Evolutionary conservation across 2,797 vertebrate genomes (phyloP), one percentile per base, ranked within the genome.

Genomic region (Anabacerthia variegaticeps): DNA sequence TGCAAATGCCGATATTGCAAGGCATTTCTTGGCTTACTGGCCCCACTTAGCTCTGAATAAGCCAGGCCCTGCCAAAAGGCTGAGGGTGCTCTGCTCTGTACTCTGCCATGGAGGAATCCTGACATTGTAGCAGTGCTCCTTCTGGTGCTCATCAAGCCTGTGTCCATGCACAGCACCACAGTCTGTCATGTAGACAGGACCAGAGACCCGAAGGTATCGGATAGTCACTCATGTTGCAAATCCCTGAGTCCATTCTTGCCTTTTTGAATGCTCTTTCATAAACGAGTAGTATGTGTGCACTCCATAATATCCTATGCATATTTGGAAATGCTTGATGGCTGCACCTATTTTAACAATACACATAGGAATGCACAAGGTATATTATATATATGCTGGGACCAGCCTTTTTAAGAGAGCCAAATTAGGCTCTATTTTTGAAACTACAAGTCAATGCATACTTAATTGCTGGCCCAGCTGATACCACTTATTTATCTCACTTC

Each of bases 391-490:
- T 73, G 59, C 27, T 79, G 59, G 66, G 51, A 89, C 8, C 4
- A 82, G 52, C 8, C 9, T 75, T 89, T 92, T 87, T 27, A 66
- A 75, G 10, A 83, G 6, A 69, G 32, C 34, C 1, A 3, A 12
- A 34, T 92, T 80, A 7, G 3, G 34, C 44, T 81, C 91, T 94
- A 79, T 88, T 95, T 96, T 88, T 91, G 92, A 91, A 90, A 72
- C 73, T 73, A 48, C 39, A 82, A 1, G 81, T 94, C 69, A 96
- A 69, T 91, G 69, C n/a, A 39, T 11, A 73, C n/a, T 76, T 94
- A 93, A 96, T 95, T 96, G 63, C 85, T 93, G 83, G 82, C 76
- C 85, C 92, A 94, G 79, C 43, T 95, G 89, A 94, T 84, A 37
- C 12, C 23, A 78, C 59, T 94, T 89, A 78, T 67, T 96, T 88